Percentiles rank a stretch among this genome's conserved stretches.
Evolutionary conservation across 2,888 invertebrate genomes (phyloP).

Genomic region (Anthophora plumipes): DNA sequence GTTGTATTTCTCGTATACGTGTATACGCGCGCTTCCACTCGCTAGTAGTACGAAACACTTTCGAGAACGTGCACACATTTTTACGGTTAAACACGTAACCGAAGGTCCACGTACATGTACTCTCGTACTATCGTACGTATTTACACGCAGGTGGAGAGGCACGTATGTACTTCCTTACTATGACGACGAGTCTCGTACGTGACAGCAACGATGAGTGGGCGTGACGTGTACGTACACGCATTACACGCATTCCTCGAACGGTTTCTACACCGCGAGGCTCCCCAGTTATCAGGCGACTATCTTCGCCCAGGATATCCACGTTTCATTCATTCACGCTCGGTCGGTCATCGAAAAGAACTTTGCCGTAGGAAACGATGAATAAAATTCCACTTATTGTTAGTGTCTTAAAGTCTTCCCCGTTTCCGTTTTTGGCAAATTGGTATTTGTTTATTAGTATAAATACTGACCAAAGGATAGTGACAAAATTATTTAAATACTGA

Average conservation of each 20-base stretch:
- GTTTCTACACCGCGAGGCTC: slow-evolving; percentile 83
- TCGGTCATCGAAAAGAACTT: not conserved
- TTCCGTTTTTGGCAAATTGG: no score
- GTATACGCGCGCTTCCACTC: not conserved
- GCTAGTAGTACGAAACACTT: slow-evolving; percentile 1
- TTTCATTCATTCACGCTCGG: slow-evolving; percentile 8
- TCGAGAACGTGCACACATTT: slow-evolving; percentile 31
- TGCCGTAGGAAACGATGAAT: not conserved
- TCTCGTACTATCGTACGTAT: slow-evolving; percentile 27
- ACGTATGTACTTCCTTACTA: slow-evolving; percentile 53
- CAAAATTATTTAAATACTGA: no score
- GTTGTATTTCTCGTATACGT: not conserved
- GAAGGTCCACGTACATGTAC: slow-evolving; percentile 9
- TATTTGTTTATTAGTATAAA: no score
- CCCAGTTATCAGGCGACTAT: slow-evolving; percentile 81
- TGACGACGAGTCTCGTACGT: slow-evolving; percentile 72
- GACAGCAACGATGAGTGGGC: slow-evolving; percentile 78
- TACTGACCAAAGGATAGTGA: no score
- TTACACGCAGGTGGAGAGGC: slow-evolving; percentile 45
- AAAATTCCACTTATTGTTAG: no score
- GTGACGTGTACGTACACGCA: slow-evolving; percentile 83
- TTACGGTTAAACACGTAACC: slow-evolving; percentile 19
- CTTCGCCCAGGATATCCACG: slow-evolving; percentile 49
- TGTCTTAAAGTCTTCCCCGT: no score
- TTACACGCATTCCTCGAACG: slow-evolving; percentile 82